Conservation (phyloP, 2,113 vertebrate species). For the Anoplopoma fimbria region DNA sequence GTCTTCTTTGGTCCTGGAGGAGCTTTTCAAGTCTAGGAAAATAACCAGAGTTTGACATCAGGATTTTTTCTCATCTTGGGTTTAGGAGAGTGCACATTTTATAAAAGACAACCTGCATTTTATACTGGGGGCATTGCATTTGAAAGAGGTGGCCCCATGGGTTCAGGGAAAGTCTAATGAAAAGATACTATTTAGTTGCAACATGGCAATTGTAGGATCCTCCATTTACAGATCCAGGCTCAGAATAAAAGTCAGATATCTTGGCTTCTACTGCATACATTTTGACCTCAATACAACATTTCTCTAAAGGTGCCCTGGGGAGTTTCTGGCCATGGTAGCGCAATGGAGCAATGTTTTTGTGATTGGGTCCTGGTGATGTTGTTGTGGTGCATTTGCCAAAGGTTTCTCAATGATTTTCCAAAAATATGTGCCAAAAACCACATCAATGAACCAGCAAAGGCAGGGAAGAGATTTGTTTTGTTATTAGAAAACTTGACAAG, state of each 20-base stretch:
- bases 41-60: neutral
- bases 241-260: neutral
- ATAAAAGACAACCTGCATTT: neutral
- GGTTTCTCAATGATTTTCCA: neutral
- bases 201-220: neutral
- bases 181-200: neutral
- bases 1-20: neutral
- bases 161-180: neutral
- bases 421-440: neutral
- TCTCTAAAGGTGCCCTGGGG: neutral
- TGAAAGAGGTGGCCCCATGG: slow-evolving; percentile 2
- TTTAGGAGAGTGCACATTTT: neutral
- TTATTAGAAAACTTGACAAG: neutral
- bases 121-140: neutral
- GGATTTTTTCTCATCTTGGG: neutral
- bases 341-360: neutral
- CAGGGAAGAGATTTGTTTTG: neutral
- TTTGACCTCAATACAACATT: neutral
- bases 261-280: neutral
- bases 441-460: neutral
- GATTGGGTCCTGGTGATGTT: neutral
- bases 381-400: neutral
- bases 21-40: neutral
- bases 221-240: neutral
- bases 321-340: neutral